Conservation (phyloP, 2,888 invertebrate genomes). For the Gymnocheta viridis region DNA sequence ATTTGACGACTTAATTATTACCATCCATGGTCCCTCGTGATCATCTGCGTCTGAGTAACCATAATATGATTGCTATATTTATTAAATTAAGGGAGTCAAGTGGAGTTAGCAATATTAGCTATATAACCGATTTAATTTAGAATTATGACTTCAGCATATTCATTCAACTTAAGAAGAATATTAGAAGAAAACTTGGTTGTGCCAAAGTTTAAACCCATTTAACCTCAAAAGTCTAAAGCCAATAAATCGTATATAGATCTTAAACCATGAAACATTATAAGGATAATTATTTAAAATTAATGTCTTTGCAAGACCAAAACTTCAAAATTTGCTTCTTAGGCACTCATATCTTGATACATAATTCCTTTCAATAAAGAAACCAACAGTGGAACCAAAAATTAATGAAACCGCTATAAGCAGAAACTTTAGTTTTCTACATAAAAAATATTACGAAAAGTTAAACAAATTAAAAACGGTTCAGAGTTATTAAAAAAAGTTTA, state of each 20-base stretch:
- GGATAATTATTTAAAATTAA: slow-evolving; percentile 55
- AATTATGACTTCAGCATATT: too few relatives aligned
- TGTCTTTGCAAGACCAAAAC: slow-evolving; percentile 39
- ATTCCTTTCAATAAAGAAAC: slow-evolving; percentile 27
- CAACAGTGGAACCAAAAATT: background rate
- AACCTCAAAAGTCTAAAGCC: slow-evolving; percentile 33
- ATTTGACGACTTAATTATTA: too few relatives aligned
- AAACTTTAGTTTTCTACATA: background rate
- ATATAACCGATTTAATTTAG: too few relatives aligned
- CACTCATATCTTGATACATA: slow-evolving; percentile 6
- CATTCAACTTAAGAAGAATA: too few relatives aligned
- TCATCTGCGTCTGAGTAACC: too few relatives aligned
- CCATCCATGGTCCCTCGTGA: too few relatives aligned
- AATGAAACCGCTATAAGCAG: background rate
- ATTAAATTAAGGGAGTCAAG: too few relatives aligned
- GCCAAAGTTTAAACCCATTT: slow-evolving; percentile 48
- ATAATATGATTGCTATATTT: too few relatives aligned
- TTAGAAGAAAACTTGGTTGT: background rate
- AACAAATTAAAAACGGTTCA: too few relatives aligned
- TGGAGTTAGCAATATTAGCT: too few relatives aligned
- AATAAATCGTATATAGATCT: slow-evolving; percentile 43
- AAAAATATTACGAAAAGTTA: background rate
- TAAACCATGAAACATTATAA: slow-evolving; percentile 45
- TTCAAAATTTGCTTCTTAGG: slow-evolving; percentile 28
- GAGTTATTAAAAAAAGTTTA: too few relatives aligned